These are phyloP conservation scores for Pimpla rufipes DNA, from an alignment of 2,888 invertebrate genomes.

Conservation along the genomic window DNA sequence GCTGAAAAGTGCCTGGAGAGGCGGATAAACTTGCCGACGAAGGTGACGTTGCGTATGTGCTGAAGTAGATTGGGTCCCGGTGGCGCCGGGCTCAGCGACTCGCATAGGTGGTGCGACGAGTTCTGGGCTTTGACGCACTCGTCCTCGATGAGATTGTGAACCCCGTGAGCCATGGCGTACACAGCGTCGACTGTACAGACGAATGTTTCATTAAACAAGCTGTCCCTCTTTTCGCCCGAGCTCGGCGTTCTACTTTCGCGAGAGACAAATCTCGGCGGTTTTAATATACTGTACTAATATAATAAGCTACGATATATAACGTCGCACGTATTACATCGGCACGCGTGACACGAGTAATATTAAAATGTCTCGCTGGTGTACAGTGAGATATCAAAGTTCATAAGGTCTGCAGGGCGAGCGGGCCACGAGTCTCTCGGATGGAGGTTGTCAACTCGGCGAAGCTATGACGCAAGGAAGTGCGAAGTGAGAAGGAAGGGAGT, in stretches of 20 bases:
- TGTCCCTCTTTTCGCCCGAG: background rate
- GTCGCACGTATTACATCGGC: slow-evolving; percentile 17
- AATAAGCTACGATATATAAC: background rate
- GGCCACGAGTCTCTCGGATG: slow-evolving; percentile 7
- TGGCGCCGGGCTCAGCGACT: slow-evolving; percentile 85
- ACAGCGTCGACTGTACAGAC: slow-evolving; percentile 89
- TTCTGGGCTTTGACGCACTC: slow-evolving; percentile 85
- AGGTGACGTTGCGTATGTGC: slow-evolving; percentile 88
- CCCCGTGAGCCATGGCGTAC: slow-evolving; percentile 91
- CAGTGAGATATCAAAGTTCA: slow-evolving; percentile 43
- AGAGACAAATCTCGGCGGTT: slow-evolving; percentile 23
- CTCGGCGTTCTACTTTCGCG: background rate
- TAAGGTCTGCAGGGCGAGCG: background rate
- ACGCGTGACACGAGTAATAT: slow-evolving; percentile 32
- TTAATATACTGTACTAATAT: background rate
- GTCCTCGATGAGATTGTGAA: slow-evolving; percentile 88
- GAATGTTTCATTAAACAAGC: slow-evolving; percentile 56
- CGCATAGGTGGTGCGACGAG: slow-evolving; percentile 84
- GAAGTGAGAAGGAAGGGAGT: background rate
- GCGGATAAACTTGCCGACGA: slow-evolving; percentile 84
- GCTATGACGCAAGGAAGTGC: slow-evolving; percentile 33
- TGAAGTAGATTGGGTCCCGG: slow-evolving; percentile 88
- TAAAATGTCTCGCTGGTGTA: slow-evolving; percentile 9
- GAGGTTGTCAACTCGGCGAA: slow-evolving; percentile 18
- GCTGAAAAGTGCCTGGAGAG: background rate